These are phyloP conservation scores for Abrostola tripartita DNA, from an alignment of 2,888 invertebrate genomes.

Conservation along the genomic window DNA sequence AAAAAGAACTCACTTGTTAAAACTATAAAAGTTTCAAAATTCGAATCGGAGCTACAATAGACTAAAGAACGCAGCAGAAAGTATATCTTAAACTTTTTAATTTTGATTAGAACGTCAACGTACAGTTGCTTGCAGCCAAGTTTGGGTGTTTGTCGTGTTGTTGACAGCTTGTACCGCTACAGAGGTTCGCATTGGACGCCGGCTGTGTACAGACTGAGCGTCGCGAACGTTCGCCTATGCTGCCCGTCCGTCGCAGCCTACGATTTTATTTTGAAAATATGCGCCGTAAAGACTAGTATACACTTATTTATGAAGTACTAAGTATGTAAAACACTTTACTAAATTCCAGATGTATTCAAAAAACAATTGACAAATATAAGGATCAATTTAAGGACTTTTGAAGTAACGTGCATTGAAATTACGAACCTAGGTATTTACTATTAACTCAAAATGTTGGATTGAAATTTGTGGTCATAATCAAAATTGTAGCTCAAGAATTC, in stretches of 20 bases:
- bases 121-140: constrained; percentile 37
- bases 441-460: neutral
- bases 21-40: constrained; percentile 25
- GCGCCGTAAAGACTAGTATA: constrained; percentile 17
- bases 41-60: constrained; percentile 8
- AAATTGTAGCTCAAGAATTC: neutral
- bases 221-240: constrained; percentile 42
- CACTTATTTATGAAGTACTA: constrained; percentile 27
- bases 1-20: constrained; percentile 26
- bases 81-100: neutral
- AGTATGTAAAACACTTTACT: too few species aligned
- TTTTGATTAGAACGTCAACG: constrained; percentile 9
- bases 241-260: constrained; percentile 29
- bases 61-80: neutral
- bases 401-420: too few species aligned
- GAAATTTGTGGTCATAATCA: neutral
- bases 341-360: neutral
- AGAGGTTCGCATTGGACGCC: constrained; percentile 64
- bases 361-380: too few species aligned
- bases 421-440: too few species aligned
- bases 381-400: too few species aligned
- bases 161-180: constrained; percentile 44
- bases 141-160: constrained; percentile 57
- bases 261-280: constrained; percentile 53
- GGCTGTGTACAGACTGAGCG: constrained; percentile 64